phyloP scores from a whole-genome alignment of 2,797 vertebrate genomes.

The Sebastes vulpes region DNA sequence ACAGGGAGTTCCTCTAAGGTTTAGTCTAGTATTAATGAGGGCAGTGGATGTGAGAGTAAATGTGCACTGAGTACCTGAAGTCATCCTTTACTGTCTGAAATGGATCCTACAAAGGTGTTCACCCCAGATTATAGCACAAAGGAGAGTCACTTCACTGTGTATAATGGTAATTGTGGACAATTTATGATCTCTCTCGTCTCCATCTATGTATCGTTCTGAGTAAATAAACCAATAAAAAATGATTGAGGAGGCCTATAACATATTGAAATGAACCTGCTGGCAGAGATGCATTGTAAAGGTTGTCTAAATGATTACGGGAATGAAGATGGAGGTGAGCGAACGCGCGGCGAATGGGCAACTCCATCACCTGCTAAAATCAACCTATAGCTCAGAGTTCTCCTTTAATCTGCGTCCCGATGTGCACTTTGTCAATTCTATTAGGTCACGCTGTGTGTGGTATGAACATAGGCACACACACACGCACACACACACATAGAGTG shows the following conservation, averaged over 20 bases:
- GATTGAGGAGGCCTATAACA: slow-evolving; percentile 71
- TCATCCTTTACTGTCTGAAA: slow-evolving; percentile 25
- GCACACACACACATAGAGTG: slow-evolving; percentile 1
- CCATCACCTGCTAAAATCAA: slow-evolving; percentile 77
- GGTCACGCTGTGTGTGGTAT: slow-evolving; percentile 58
- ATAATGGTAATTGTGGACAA: slow-evolving; percentile 75
- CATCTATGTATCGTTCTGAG: slow-evolving; percentile 77
- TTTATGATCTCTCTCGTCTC: slow-evolving; percentile 73
- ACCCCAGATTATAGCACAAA: slow-evolving; percentile 65
- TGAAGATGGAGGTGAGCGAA: slow-evolving; percentile 71
- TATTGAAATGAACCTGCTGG: slow-evolving; percentile 73
- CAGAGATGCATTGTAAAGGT: slow-evolving; percentile 78
- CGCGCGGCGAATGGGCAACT: slow-evolving; percentile 51
- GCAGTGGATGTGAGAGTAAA: slow-evolving; percentile 23
- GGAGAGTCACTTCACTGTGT: slow-evolving; percentile 63
- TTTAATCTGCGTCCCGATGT: slow-evolving; percentile 69
- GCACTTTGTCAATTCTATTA: slow-evolving; percentile 82
- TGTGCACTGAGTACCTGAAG: slow-evolving; percentile 26
- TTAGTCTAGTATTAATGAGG: slow-evolving; percentile 37
- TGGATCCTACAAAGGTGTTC: slow-evolving; percentile 64
- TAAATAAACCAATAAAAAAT: slow-evolving; percentile 83
- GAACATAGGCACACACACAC: slow-evolving; percentile 25
- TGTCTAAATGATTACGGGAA: slow-evolving; percentile 79
- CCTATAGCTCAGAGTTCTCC: slow-evolving; percentile 68
- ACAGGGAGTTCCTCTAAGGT: slow-evolving; percentile 14